Evolutionary conservation across 2,888 invertebrate species (phyloP), one percentile per base, ranked within the genome.

Genomic region (Gymnocheta viridis): DNA sequence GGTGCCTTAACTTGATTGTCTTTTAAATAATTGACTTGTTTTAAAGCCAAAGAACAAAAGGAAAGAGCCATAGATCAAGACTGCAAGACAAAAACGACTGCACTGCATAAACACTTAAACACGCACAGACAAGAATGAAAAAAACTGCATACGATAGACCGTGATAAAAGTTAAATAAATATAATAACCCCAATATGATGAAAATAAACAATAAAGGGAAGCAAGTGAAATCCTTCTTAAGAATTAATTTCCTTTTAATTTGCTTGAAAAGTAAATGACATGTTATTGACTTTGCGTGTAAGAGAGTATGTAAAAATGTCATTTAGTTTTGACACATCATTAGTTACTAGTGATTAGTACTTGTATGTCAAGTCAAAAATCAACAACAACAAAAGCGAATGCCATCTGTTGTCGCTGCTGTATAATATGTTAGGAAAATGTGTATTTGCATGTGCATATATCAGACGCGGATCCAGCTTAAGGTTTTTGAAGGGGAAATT

Each of bases 281-380:
- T 79, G 72, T 47, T 64, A 72, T 79, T 79, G 79, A 79, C 62
- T 79, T 79, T 69, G 70, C 22, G 6, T 69, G 35, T 35, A 19
- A 22, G 4, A 2, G 19, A 35, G 24, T n/a, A 17, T 32, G 17
- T 38, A 12, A 27, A 38, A 62, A 51, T 60, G 73, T 67, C 51
- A 73, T 41, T 44, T 56, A 79, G 64, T 67, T 73, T 54, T 80
- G 51, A 67, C 73, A 73, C 58, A 35, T 80, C 58, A 66, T 80
- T 80, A 73, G 41, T 41, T 38, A 12, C 10, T 3, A 41, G n/a
- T 41, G 41, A 41, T 14, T 14, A 38, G 35, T 38, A 10, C 35
- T 10, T 12, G 9, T 2, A 38, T 38, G 66, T 60, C n/a, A 80
- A 58, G 29, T 67, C 62, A 64, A 38, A 64, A 47, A 35, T 60